Conservation (phyloP, 1,140 invertebrate species). For the Platyscapa corneri region DNA sequence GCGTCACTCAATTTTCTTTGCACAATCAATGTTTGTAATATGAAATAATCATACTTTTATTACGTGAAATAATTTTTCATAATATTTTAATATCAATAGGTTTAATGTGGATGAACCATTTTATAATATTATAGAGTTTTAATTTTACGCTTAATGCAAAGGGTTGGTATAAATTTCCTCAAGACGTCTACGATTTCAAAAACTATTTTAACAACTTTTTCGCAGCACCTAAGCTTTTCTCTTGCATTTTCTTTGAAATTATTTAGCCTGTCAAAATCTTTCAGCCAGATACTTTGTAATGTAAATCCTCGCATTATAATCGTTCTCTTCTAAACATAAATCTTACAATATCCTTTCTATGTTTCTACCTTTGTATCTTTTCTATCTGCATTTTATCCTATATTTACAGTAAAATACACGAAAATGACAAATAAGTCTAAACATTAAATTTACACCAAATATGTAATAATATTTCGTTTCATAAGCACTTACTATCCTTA, state of each 20-base stretch:
- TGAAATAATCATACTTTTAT: background rate
- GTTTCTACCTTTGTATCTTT: conserved; percentile 2
- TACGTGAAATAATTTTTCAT: no score
- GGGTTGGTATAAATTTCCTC: background rate
- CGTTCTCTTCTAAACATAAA: conserved; percentile 23
- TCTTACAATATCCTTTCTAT: conserved; percentile 26
- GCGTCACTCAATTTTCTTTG: background rate
- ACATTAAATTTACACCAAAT: background rate
- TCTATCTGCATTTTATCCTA: background rate
- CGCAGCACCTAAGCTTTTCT: background rate
- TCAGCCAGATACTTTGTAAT: conserved; percentile 28
- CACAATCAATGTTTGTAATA: background rate
- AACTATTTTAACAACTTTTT: conserved; percentile 25
- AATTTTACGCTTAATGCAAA: background rate
- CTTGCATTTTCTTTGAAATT: conserved; percentile 3
- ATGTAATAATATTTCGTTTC: no score
- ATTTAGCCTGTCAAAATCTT: conserved; percentile 28
- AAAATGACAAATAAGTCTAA: conserved; percentile 2
- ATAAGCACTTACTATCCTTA: no score
- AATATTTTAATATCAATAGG: background rate
- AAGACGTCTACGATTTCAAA: conserved; percentile 20
- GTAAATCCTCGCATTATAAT: conserved; percentile 37
- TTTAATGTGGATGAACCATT: background rate
- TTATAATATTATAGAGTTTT: background rate
- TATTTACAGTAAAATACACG: background rate